These are phyloP conservation scores for Nephila pilipes DNA, from an alignment of 1,140 invertebrate species.

Conservation along the genomic window DNA sequence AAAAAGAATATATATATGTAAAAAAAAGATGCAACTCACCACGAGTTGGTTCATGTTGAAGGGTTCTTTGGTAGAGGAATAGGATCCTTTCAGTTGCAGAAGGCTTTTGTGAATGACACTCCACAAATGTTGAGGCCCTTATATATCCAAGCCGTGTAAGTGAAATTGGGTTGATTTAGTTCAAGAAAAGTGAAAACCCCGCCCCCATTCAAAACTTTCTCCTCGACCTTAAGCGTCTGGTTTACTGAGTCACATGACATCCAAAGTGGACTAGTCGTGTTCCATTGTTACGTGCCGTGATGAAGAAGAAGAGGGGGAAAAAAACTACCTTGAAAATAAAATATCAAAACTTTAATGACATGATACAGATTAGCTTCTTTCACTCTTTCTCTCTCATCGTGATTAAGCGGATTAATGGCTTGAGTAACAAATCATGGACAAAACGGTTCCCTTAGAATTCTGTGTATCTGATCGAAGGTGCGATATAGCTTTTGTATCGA, in stretches of 20 bases:
- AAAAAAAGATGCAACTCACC: not conserved
- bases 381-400: not conserved
- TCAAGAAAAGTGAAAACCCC: conserved; percentile 27
- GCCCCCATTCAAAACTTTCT: conserved; percentile 25
- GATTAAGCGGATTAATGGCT: not conserved
- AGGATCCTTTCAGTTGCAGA: not conserved
- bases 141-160: not conserved
- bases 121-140: not conserved
- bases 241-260: not conserved
- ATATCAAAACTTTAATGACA: not conserved
- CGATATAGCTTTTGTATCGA: not conserved
- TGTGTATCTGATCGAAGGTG: not conserved
- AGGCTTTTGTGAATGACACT: not conserved
- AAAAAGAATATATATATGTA: not conserved
- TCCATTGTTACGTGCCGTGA: not conserved
- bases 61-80: not conserved
- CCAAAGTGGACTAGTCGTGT: not conserved
- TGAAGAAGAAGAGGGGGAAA: not conserved
- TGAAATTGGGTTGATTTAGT: conserved; percentile 8
- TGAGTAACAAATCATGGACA: not conserved
- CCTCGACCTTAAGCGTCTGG: not conserved
- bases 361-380: not conserved
- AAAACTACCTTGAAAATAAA: not conserved
- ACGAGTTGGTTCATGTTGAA: not conserved
- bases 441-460: not conserved